Evolutionary conservation across 2,113 vertebrate species (phyloP).

Genomic region (Lophochroa leadbeateri): DNA sequence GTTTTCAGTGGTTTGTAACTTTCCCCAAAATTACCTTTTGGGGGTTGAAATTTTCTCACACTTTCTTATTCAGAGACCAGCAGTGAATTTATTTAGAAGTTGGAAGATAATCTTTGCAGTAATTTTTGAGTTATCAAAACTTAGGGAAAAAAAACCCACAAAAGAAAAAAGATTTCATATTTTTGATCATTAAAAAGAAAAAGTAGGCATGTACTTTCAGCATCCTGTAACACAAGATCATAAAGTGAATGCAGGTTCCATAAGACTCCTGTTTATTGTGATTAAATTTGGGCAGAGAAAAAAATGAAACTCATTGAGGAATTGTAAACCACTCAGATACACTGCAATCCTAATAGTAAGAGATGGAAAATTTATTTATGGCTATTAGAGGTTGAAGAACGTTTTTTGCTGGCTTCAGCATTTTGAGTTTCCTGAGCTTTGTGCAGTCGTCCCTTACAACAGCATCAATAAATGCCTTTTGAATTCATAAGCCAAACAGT

Average conservation of each 20-base stretch:
- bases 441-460: neutral
- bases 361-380: neutral
- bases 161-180: neutral
- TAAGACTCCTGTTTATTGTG: neutral
- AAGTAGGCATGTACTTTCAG: neutral
- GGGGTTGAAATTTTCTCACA: slow-evolving; percentile 52
- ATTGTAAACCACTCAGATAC: neutral
- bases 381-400: neutral
- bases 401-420: neutral
- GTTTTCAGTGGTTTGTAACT: slow-evolving; percentile 64
- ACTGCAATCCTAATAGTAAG: neutral
- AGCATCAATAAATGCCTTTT: neutral
- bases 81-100: slow-evolving; percentile 41
- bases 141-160: neutral
- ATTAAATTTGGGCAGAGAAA: neutral
- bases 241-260: neutral
- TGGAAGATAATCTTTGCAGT: neutral
- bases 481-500: neutral
- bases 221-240: neutral
- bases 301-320: neutral
- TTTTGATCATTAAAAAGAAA: neutral
- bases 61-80: slow-evolving; percentile 37
- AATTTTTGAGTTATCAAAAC: neutral
- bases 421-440: neutral
- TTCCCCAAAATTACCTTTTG: slow-evolving; percentile 55